phyloP scores from a whole-genome alignment of 1,140 invertebrate genomes.

The Macrobrachium rosenbergii region DNA sequence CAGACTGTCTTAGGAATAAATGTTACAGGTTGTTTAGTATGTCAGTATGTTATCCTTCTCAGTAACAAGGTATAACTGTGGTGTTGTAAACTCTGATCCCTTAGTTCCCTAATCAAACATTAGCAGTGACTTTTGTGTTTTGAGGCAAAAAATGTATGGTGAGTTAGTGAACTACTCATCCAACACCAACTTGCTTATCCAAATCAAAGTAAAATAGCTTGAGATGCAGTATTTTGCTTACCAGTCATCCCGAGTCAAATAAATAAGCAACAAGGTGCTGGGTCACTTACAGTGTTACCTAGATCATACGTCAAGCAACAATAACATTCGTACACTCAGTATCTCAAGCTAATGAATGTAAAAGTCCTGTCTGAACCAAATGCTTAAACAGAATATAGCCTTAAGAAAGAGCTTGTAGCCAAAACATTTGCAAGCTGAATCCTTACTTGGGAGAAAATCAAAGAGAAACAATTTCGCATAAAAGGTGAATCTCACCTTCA shows the following conservation, averaged over 20 bases:
- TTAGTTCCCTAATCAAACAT: slow-evolving; percentile 35
- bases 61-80: slow-evolving; percentile 53
- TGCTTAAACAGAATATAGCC: slow-evolving; percentile 49
- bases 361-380: slow-evolving; percentile 42
- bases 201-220: slow-evolving; percentile 51
- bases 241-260: slow-evolving; percentile 31
- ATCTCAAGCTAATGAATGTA: slow-evolving; percentile 38
- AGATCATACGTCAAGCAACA: slow-evolving; percentile 48
- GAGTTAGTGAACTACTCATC: slow-evolving; percentile 50
- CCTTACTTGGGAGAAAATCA: slow-evolving; percentile 39
- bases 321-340: slow-evolving; percentile 53
- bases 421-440: slow-evolving; percentile 56
- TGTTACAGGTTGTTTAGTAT: slow-evolving; percentile 5
- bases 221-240: slow-evolving; percentile 32
- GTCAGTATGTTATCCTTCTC: background rate
- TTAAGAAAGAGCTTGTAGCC: slow-evolving; percentile 44
- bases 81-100: slow-evolving; percentile 37
- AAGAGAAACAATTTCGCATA: slow-evolving; percentile 25
- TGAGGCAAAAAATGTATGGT: slow-evolving; percentile 27
- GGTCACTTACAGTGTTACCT: slow-evolving; percentile 50
- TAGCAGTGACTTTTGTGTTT: slow-evolving; percentile 38
- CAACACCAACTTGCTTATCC: slow-evolving; percentile 57
- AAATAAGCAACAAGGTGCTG: slow-evolving; percentile 33
- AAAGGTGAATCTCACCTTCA: slow-evolving; percentile 47
- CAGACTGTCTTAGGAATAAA: background rate